A percentile compares a stretch with the other conserved stretches of the same genome.
phyloP scores from a whole-genome alignment of 2,113 vertebrate genomes.

The Anseranas semipalmata region DNA sequence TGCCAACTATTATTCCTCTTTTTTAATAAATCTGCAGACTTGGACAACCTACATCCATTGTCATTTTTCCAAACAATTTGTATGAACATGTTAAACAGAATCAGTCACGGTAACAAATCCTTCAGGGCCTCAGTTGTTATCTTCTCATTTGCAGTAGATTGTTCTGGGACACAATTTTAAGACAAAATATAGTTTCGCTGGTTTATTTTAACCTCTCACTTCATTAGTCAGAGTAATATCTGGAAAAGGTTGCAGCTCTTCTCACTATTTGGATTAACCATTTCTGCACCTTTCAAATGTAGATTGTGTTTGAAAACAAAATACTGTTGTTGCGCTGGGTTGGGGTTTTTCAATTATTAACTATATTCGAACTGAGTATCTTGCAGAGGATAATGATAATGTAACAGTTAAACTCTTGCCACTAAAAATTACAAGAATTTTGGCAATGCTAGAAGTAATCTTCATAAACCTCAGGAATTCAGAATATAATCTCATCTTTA shows the following conservation, averaged over 20 bases:
- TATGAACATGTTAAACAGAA: background rate
- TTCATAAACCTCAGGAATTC: background rate
- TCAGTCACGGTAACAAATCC: background rate
- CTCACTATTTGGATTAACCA: background rate
- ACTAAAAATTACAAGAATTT: background rate
- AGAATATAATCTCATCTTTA: background rate
- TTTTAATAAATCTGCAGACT: conserved; percentile 14
- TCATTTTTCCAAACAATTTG: conserved; percentile 4
- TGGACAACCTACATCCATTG: background rate
- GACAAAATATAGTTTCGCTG: background rate
- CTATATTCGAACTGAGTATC: background rate
- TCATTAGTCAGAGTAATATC: background rate
- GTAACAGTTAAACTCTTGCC: background rate
- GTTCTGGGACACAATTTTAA: conserved; percentile 8
- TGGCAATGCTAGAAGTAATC: background rate
- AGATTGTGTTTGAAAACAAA: background rate
- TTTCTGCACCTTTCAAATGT: background rate
- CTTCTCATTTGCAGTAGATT: background rate
- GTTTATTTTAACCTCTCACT: conserved; percentile 35
- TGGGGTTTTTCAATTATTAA: background rate
- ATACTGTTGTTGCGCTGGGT: background rate
- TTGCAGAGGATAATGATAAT: background rate
- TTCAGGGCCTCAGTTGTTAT: background rate
- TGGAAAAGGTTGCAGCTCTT: background rate
- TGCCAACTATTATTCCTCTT: conserved; percentile 10